Conservation (phyloP, 2,888 invertebrate genomes). For the Macropis europaea region DNA sequence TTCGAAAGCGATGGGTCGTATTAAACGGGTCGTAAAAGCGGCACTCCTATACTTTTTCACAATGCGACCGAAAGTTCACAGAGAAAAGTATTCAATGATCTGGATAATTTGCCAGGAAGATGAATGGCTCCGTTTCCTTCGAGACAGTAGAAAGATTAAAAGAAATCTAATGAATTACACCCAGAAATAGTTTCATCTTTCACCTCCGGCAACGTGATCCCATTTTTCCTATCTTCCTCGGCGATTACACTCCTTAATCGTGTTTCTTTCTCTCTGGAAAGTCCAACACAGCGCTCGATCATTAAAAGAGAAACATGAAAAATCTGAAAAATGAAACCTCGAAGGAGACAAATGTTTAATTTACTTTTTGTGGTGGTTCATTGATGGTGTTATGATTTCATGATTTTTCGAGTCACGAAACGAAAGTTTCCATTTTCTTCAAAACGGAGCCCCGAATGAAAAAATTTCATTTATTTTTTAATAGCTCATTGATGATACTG, state of each 20-base stretch:
- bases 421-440: no score
- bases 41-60: slow-evolving; percentile 6
- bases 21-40: slow-evolving; percentile 34
- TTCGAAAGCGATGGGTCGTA: slow-evolving; percentile 8
- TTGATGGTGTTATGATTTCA: no score
- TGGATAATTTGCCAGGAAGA: slow-evolving; percentile 32
- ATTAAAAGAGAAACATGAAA: no score
- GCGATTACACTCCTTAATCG: background rate
- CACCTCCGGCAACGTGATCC: background rate
- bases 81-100: slow-evolving; percentile 21
- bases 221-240: background rate
- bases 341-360: no score
- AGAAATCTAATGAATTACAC: slow-evolving; percentile 21
- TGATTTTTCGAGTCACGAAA: no score
- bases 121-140: slow-evolving; percentile 15
- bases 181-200: background rate
- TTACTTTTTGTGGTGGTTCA: no score
- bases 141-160: slow-evolving; percentile 7
- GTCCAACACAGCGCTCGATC: no score
- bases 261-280: no score
- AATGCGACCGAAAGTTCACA: background rate
- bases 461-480: no score
- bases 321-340: no score
- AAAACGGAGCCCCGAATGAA: no score
- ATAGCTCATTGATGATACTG: no score